Evolutionary conservation across 2,888 invertebrate genomes (phyloP), one percentile per base, ranked within the genome.

Genomic region (Tiphia femorata): DNA sequence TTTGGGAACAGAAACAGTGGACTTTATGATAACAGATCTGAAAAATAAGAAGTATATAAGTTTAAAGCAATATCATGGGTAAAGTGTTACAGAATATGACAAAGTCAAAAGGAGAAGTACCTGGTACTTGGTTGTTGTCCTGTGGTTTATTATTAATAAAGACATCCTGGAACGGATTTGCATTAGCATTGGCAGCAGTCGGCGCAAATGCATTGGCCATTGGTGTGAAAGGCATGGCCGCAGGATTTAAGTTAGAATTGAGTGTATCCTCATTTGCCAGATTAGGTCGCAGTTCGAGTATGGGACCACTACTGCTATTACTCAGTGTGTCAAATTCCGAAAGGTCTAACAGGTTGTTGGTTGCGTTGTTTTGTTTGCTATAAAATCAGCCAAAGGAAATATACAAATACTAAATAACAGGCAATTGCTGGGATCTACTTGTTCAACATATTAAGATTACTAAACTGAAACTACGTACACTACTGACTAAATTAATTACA

Each of bases 361-460:
- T 85, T 75, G 84, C 84, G 81, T 85, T 86, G 79, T 85, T 85
- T 78, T 85, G 84, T 74, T 84, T 84, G 78, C 85, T 86, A 83
- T 62, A 84, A 76, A 78, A 79, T 62, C 74, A 79, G 75, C 75
- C 76, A 80, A 79, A 76, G 66, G 66, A 75, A 76, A 73, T 62
- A 72, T 74, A 77, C 68, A 73, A 54, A 73, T 53, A 64, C 70
- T 73, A 72, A 66, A 53, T 70, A 67, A 70, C 62, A 59, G 59
- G 41, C 49, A 50, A 40, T 49, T 29, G 40, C 62, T 67, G 70
- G 61, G 48, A 51, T 53, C 64, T 69, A 68, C 64, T 33, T 33
- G 33, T 14, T n/a, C 33, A n/a, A n/a, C n/a, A n/a, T n/a, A n/a
- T n/a, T n/a, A n/a, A n/a, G n/a, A n/a, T n/a, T n/a, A 67, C 41